These are phyloP conservation scores for Labia minor DNA, from an alignment of 2,888 invertebrate species.

Conservation along the genomic window DNA sequence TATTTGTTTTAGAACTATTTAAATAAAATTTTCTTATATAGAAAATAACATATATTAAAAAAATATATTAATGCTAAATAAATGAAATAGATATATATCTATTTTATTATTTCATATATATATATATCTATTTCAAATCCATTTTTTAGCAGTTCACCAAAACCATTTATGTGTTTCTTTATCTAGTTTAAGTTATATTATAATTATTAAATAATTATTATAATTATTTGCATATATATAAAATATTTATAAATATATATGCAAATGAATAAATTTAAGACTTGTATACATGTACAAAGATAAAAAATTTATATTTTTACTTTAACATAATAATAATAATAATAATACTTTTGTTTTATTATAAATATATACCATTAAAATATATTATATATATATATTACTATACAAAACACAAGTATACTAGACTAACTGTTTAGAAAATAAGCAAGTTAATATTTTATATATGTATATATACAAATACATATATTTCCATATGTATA, in stretches of 20 bases:
- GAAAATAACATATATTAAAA: too few species aligned
- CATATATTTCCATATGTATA: too few species aligned
- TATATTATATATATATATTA: too few species aligned
- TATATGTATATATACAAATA: too few species aligned
- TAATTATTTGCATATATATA: neutral
- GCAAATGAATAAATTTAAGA: too few species aligned
- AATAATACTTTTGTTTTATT: neutral
- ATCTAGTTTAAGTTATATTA: too few species aligned
- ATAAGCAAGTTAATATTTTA: neutral
- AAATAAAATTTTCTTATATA: neutral
- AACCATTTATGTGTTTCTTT: neutral
- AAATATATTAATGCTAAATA: too few species aligned
- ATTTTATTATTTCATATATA: too few species aligned
- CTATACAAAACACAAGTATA: neutral
- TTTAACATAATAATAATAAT: too few species aligned
- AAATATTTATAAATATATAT: neutral
- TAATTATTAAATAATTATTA: neutral
- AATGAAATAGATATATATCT: too few species aligned
- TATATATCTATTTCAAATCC: too few species aligned
- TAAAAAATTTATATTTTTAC: neutral
- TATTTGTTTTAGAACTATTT: neutral
- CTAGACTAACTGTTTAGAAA: neutral
- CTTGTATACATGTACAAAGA: neutral
- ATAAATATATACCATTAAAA: too few species aligned
- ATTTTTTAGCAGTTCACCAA: neutral